Percentiles rank a stretch among this genome's conserved stretches.
Conservation (phyloP, 2,888 invertebrate species). For the Agrotis segetum region DNA sequence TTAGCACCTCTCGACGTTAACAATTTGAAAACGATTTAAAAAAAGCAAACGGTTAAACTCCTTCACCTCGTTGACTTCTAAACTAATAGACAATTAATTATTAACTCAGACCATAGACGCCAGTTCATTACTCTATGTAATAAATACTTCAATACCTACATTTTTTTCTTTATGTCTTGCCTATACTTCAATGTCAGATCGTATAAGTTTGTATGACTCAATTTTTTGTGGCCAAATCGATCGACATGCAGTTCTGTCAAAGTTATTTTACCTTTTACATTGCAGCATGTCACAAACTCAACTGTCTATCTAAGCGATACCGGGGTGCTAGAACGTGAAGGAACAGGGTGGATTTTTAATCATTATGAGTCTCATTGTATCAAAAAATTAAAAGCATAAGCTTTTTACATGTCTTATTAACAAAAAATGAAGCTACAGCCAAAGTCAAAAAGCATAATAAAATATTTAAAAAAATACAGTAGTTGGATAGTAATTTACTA, state of each 20-base stretch:
- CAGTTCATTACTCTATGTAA: slow-evolving; percentile 59
- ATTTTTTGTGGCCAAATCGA: slow-evolving; percentile 54
- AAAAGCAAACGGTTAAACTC: slow-evolving; percentile 3
- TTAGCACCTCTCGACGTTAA: no score
- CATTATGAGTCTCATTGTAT: no score
- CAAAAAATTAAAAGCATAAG: no score
- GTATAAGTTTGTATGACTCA: slow-evolving; percentile 9
- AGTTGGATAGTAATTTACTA: no score
- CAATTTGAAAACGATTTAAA: not conserved
- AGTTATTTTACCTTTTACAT: not conserved
- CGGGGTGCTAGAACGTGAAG: no score
- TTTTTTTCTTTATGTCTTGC: slow-evolving; percentile 37
- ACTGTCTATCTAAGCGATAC: no score
- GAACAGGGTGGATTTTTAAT: no score
- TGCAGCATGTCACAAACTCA: not conserved
- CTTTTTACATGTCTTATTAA: no score
- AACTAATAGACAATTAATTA: slow-evolving; percentile 31
- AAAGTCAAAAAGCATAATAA: no score
- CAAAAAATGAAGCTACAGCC: no score
- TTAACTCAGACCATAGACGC: slow-evolving; percentile 43
- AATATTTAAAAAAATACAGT: no score
- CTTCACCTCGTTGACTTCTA: slow-evolving; percentile 8
- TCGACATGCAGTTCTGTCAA: slow-evolving; percentile 4
- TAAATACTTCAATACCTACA: slow-evolving; percentile 32
- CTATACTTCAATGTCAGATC: slow-evolving; percentile 57